Conservation (phyloP, 2,888 invertebrate genomes). For the Euproctis similis region DNA sequence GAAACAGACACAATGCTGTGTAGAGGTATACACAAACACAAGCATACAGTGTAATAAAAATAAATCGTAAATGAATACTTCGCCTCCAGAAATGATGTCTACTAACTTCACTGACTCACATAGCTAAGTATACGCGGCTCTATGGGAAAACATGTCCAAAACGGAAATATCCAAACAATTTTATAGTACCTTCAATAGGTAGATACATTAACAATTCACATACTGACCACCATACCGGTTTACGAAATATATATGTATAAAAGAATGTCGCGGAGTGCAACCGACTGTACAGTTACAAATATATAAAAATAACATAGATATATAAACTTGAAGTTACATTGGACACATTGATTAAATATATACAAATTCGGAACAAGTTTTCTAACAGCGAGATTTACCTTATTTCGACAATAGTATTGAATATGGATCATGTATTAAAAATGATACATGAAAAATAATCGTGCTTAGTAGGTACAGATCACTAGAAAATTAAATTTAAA, state of each 20-base stretch:
- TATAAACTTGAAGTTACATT: too few relatives aligned
- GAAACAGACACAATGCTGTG: too few relatives aligned
- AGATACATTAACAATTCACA: conserved; percentile 17
- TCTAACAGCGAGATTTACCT: too few relatives aligned
- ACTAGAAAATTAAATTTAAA: too few relatives aligned
- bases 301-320: conserved; percentile 4
- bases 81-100: not conserved
- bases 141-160: conserved; percentile 4
- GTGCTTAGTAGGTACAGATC: too few relatives aligned
- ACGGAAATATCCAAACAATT: conserved; percentile 6
- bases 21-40: too few relatives aligned
- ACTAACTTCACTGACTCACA: not conserved
- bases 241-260: conserved; percentile 17
- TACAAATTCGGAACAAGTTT: too few relatives aligned
- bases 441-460: too few relatives aligned
- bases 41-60: too few relatives aligned
- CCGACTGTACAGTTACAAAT: conserved; percentile 23
- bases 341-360: too few relatives aligned
- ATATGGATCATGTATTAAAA: too few relatives aligned
- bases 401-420: too few relatives aligned
- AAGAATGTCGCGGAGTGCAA: conserved; percentile 24
- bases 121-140: not conserved
- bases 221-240: conserved; percentile 16
- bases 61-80: not conserved
- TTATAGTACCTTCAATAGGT: conserved; percentile 6